Evolutionary conservation across 1,140 invertebrate genomes (phyloP).

Genomic region (Atta texana): DNA sequence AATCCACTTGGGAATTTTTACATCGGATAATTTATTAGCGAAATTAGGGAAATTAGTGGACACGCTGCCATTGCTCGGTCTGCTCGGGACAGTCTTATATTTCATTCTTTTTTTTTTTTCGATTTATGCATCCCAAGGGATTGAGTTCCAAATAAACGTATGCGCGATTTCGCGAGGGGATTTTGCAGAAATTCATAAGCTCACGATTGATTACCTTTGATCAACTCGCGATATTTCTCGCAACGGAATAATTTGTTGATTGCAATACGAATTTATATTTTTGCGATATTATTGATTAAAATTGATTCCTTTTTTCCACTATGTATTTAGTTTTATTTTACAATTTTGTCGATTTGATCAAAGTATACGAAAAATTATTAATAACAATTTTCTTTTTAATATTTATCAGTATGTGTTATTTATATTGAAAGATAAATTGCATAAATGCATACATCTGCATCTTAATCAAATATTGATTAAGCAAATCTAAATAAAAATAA

Average conservation of each 20-base stretch:
- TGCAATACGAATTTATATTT: neutral
- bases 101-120: conserved; percentile 38
- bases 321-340: neutral
- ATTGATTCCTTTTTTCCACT: neutral
- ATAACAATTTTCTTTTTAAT: neutral
- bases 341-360: neutral
- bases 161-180: conserved; percentile 15
- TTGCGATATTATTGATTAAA: neutral
- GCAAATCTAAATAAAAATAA: neutral
- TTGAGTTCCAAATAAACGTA: conserved; percentile 7
- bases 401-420: neutral
- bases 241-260: conserved; percentile 17
- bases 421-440: neutral
- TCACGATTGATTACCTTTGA: conserved; percentile 51
- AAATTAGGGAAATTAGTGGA: conserved; percentile 81
- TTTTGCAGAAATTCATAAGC: conserved; percentile 39
- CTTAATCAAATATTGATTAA: neutral
- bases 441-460: neutral
- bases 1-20: conserved; percentile 78
- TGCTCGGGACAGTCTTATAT: conserved; percentile 69
- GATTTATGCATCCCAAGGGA: conserved; percentile 27
- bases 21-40: conserved; percentile 79
- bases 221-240: conserved; percentile 16
- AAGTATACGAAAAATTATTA: neutral
- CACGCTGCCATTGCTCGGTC: conserved; percentile 60